phyloP scores from a whole-genome alignment of 2,113 vertebrate species.

The Semnornis frantzii region DNA sequence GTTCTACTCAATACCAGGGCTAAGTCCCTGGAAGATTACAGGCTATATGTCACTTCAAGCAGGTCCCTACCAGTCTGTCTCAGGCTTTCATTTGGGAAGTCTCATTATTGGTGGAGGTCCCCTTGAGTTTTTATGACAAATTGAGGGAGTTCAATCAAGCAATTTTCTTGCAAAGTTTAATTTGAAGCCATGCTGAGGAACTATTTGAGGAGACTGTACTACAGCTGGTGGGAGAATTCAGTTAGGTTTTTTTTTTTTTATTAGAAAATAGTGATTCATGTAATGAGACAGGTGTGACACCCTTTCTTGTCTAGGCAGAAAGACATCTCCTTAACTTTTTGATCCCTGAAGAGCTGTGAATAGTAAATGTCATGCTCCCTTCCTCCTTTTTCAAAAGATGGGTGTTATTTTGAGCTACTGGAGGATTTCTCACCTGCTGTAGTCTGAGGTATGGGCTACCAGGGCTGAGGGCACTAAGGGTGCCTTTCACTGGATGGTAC shows the following conservation, averaged over 20 bases:
- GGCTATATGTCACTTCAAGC: background rate
- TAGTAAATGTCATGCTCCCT: accelerated
- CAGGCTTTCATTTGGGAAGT: background rate
- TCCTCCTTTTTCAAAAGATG: background rate
- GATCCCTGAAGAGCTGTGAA: background rate
- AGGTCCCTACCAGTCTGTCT: background rate
- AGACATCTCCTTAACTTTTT: background rate
- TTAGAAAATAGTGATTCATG: background rate
- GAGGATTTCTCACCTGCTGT: background rate
- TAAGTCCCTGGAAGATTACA: background rate
- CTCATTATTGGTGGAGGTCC: slow-evolving; percentile 3
- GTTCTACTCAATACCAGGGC: background rate
- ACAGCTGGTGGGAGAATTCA: slow-evolving; percentile 4
- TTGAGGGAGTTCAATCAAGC: slow-evolving; percentile 12
- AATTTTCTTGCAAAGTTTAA: background rate
- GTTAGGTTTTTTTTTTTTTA: background rate
- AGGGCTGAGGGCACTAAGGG: background rate
- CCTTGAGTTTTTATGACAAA: slow-evolving; percentile 5
- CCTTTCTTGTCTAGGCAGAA: background rate
- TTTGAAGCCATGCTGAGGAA: slow-evolving; percentile 21
- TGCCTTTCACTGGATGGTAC: background rate
- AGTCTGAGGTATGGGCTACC: background rate
- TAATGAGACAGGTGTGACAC: background rate
- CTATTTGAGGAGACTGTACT: background rate
- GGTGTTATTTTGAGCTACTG: background rate